Base-by-base conservation (phyloP, 2,797 vertebrate genomes). In the Chrysocyon brachyurus region DNA sequence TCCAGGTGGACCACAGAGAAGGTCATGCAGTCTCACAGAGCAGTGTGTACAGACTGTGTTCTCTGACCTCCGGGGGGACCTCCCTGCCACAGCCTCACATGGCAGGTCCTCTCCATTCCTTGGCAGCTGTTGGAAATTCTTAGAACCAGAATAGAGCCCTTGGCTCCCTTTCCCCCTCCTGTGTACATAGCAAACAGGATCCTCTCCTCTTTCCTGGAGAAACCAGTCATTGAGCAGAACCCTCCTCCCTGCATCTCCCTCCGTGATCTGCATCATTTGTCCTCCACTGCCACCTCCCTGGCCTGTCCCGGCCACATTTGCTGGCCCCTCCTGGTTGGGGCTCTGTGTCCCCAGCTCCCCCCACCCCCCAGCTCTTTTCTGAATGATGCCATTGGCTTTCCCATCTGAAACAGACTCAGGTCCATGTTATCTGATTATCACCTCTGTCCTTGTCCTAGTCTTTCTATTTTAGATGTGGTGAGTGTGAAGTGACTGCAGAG, bases 121-220 rank as follows among this genome's bases (percentile, higher is more conserved):
- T 5, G 10, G 54, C 28, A 33, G 3, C 1, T 15, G 3, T 33
- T 14, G 26, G 28, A 92, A 88, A 88, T 68, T 15, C 28, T 91
- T 59, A 64, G 8, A 61, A 56, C 28, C 3, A 33, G 59, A 94
- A 70, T 57, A 57, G 10, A 40, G 52, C 1, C 46, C 24, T 12
- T 0, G 56, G 4, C 21, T 86, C 59, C 52, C 54, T 33, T 72
- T 66, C 59, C 12, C 57, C 16, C n/a, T 68, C 4, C 15, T 85
- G 19, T 68, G 3, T 49, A 61, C 57, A 5, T 15, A 86, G 54
- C 33, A 68, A 95, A 75, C 33, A 57, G 0, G 26, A 19, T 63
- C 26, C n/a, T 92, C 54, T 95, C 59, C 57, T n/a, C 15, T 91
- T 83, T 54, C 46, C 57, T 11, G 56, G 14, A 93, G 57, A 93